Base-by-base conservation (phyloP, 64 coral and sea anemone genomes). In the Orbicella faveolata region DNA sequence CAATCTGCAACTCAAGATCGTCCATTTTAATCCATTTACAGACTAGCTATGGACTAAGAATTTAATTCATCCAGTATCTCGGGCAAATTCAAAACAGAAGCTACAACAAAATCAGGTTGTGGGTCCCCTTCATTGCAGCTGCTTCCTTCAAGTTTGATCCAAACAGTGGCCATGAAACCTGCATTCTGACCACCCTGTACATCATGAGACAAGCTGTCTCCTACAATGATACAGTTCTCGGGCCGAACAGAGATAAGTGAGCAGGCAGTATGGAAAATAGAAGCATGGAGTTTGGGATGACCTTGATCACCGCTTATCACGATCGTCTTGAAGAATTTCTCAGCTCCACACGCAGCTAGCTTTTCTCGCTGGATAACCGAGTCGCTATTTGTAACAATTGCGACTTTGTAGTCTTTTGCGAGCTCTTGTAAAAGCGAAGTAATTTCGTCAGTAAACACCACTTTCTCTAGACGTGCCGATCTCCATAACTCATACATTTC, bases 281-380 rank as follows among this genome's bases (percentile, higher is more conserved):
- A 87, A 26, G 83, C 52, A 66, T 81, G 76, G 17, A 81, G 93
- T 74, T 94, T 94, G 2, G 88, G 61, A 59, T 94, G 13, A 3
- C 88, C 88, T 54, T 94, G 74, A 48, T 94, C 93, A 13, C 93
- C 74, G 25, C 89, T 91, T 75, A 91, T 88, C 23, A 91, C 87
- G 15, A 91, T 87, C 63, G 88, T 79, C 51, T 95, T 79, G 52
- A 95, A 73, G n/a, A 86, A 88, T 77, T 86, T 36, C 30, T 63
- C 20, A 51, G 64, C 81, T 39, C 78, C 89, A 8, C 83, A 87
- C 3, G 36, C 19, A 23, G 68, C 53, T 6, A 95, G 67, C 79
- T 95, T 95, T 44, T 95, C 89, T 68, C 61, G 91, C 59, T 95
- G 93, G 75, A 95, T 91, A 15, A 81, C 74, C 8, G 93, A 79